These are phyloP conservation scores for Philopedon plagiatum DNA, from an alignment of 2,888 invertebrate species.

Conservation along the genomic window DNA sequence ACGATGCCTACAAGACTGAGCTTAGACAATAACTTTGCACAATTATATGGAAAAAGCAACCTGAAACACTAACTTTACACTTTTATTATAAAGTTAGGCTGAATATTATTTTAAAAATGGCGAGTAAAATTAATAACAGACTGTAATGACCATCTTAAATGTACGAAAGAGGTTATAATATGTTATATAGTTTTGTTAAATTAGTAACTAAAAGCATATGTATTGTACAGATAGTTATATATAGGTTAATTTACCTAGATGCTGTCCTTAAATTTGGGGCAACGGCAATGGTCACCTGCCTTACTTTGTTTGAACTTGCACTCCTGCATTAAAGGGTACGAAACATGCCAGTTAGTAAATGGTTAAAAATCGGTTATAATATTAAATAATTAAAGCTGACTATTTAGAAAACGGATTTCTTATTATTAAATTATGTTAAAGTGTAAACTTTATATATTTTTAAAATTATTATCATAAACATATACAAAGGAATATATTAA, in stretches of 20 bases:
- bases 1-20: no score
- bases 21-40: no score
- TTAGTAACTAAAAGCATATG: slow-evolving; percentile 27
- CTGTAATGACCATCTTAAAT: not conserved
- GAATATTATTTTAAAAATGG: no score
- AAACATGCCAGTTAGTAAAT: slow-evolving; percentile 63
- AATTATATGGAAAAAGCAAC: no score
- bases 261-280: slow-evolving; percentile 68
- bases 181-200: slow-evolving; percentile 1
- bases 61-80: no score
- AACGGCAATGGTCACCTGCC: slow-evolving; percentile 67
- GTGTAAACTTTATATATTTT: no score
- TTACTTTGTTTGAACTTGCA: slow-evolving; percentile 66
- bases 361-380: slow-evolving; percentile 21
- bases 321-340: slow-evolving; percentile 64
- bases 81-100: no score
- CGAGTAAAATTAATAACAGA: no score
- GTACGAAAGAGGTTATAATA: not conserved
- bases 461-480: no score
- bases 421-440: not conserved
- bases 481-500: no score
- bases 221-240: slow-evolving; percentile 48
- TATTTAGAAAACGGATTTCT: not conserved
- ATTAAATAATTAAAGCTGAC: not conserved
- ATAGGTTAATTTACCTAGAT: slow-evolving; percentile 67